A percentile compares a stretch with the other conserved stretches of the same genome.
Conservation (phyloP, 2,888 invertebrate genomes). For the Amphipoea oculea region DNA sequence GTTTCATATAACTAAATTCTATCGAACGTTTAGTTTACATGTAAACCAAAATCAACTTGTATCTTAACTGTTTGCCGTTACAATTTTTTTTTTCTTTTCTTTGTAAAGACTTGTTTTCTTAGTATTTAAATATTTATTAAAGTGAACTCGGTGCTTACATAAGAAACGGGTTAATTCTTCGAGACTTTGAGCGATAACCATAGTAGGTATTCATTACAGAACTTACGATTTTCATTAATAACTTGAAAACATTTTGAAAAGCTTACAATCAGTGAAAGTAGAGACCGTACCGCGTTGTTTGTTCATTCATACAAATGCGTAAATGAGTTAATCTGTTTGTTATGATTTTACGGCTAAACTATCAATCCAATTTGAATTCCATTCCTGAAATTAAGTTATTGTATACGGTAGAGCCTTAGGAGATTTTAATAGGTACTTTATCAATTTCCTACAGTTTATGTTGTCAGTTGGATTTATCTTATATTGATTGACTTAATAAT, state of each 20-base stretch:
- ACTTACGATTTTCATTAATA: constrained; percentile 40
- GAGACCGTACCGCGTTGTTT: neutral
- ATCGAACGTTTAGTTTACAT: constrained; percentile 65
- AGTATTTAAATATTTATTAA: constrained; percentile 63
- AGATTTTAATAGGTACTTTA: neutral
- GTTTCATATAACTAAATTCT: constrained; percentile 65
- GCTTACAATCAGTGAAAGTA: constrained; percentile 13
- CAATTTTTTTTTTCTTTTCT: constrained; percentile 55
- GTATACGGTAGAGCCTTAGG: neutral
- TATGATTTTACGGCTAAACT: neutral
- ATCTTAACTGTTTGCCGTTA: constrained; percentile 67
- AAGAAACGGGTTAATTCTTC: constrained; percentile 48
- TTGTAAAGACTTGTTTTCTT: constrained; percentile 65
- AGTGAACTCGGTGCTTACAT: constrained; percentile 53
- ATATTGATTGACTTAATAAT: neutral
- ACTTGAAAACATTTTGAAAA: constrained; percentile 22
- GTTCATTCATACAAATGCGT: constrained; percentile 5
- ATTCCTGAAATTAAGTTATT: constrained; percentile 1
- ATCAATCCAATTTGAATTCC: constrained; percentile 13
- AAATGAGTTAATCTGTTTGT: constrained; percentile 14
- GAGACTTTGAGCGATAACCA: constrained; percentile 28
- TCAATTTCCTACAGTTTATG: neutral
- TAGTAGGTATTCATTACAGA: constrained; percentile 31
- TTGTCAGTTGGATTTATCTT: neutral
- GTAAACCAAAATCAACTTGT: constrained; percentile 70